A percentile compares a stretch with the other conserved stretches of the same genome.
Conservation (phyloP, 2,888 invertebrate genomes). For the Pterostichus madidus region DNA sequence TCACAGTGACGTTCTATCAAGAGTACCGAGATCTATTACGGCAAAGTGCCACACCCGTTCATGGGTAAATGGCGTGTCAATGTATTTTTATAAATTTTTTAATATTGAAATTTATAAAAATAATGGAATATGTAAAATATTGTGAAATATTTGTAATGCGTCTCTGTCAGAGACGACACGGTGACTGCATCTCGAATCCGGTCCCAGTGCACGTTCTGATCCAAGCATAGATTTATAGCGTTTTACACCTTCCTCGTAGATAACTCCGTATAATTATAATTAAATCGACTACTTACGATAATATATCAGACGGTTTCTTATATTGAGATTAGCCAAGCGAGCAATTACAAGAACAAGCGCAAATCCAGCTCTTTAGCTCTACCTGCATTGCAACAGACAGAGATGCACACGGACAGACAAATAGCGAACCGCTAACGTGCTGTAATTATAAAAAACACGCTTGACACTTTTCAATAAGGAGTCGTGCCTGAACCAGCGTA, state of each 20-base stretch:
- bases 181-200: conserved; percentile 14
- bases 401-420: background rate
- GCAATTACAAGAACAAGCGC: conserved; percentile 59
- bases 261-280: conserved; percentile 66
- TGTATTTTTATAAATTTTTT: no score
- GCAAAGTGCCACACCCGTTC: no score
- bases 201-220: conserved; percentile 32
- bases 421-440: background rate
- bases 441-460: conserved; percentile 20
- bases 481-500: background rate
- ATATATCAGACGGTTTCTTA: conserved; percentile 63
- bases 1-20: no score
- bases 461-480: conserved; percentile 50
- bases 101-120: background rate
- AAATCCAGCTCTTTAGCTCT: background rate
- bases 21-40: no score
- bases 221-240: conserved; percentile 55
- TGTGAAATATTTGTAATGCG: conserved; percentile 3
- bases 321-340: conserved; percentile 58
- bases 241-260: conserved; percentile 65
- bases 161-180: conserved; percentile 10
- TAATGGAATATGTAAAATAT: no score
- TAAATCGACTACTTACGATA: conserved; percentile 67
- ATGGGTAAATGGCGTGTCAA: no score
- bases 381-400: no score